Conservation (phyloP, 2,113 vertebrate genomes). For the Scomber scombrus region DNA sequence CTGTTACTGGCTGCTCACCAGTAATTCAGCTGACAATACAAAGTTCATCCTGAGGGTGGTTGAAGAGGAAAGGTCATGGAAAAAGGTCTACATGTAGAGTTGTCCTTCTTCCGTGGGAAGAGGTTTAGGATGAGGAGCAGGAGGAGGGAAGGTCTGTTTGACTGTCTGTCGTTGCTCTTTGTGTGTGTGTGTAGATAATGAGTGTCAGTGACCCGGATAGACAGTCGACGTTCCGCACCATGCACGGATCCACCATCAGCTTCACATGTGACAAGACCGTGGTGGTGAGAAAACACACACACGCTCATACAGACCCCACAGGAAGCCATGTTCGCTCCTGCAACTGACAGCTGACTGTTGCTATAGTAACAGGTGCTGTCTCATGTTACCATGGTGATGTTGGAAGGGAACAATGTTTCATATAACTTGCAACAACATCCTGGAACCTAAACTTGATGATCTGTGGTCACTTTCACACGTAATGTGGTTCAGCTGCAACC, state of each 20-base stretch:
- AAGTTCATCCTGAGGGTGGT: too few species aligned
- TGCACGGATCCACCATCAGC: conserved; percentile 89
- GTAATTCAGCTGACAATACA: too few species aligned
- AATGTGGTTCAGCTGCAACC: too few species aligned
- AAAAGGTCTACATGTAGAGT: too few species aligned
- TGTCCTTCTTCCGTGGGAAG: too few species aligned
- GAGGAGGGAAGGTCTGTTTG: too few species aligned
- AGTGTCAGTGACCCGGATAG: conserved; percentile 76
- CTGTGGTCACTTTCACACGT: too few species aligned
- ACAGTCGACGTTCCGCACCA: conserved; percentile 74
- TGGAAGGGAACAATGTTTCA: neutral
- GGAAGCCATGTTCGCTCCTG: neutral
- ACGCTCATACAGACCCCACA: conserved; percentile 18
- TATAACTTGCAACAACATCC: too few species aligned
- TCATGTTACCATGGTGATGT: neutral
- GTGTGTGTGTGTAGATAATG: conserved; percentile 52
- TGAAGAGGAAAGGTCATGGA: too few species aligned
- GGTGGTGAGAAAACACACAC: conserved; percentile 81
- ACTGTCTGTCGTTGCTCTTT: neutral
- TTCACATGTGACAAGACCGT: conserved; percentile 88
- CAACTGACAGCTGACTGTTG: conserved; percentile 1
- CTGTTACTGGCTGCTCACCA: too few species aligned
- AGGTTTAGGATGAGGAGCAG: too few species aligned
- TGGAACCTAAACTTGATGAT: too few species aligned
- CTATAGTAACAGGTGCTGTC: neutral